Evolutionary conservation across 2,113 vertebrate species (phyloP), one percentile per base, ranked within the genome.

Genomic region (Oreochromis spilurus): DNA sequence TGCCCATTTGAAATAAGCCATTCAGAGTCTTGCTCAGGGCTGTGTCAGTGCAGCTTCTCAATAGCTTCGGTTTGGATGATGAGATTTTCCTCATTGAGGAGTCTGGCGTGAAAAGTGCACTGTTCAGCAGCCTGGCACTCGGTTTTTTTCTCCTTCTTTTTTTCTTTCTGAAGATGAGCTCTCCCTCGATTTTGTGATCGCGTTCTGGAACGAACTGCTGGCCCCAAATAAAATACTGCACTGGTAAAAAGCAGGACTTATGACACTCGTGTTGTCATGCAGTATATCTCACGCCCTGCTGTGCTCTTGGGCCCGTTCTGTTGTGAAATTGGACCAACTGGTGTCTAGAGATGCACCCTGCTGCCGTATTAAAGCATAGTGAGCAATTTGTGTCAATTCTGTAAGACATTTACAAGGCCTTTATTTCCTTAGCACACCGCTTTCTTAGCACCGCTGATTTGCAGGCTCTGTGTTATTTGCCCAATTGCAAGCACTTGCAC

Each of bases 71-170:
- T 90, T 90, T 79, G 91, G 91, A 90, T 91, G 94, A 95, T 91
- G 91, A 91, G 86, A 93, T 91, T 90, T 93, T 92, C 83, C 88
- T 95, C 88, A 83, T 89, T 60, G 85, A 93, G 84, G 89, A 87
- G 84, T 84, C 92, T 92, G 94, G 95, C 89, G 81, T 78, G 79
- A 88, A 93, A 96, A 95, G 91, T 90, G 93, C 94, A 90, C 31
- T 21, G 89, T 95, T 96, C 94, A 95, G 95, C 95, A 95, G 83
- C 88, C 85, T 79, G 91, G 90, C 85, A 57, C 89, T 34, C 78
- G 80, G 2, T 21, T 24, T 40, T 67, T 40, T 67, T 67, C 21
- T 91, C 34, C 62, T 38, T 38, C 19, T 67, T 14, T 21, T 67
- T 67, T 67, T 40, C 21, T 89, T 85, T 90, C 79, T 84, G 81